A percentile compares a stretch with the other conserved stretches of the same genome.
Evolutionary conservation across 1,140 invertebrate species (phyloP).

Genomic region (Polypedilum vanderplanki): DNA sequence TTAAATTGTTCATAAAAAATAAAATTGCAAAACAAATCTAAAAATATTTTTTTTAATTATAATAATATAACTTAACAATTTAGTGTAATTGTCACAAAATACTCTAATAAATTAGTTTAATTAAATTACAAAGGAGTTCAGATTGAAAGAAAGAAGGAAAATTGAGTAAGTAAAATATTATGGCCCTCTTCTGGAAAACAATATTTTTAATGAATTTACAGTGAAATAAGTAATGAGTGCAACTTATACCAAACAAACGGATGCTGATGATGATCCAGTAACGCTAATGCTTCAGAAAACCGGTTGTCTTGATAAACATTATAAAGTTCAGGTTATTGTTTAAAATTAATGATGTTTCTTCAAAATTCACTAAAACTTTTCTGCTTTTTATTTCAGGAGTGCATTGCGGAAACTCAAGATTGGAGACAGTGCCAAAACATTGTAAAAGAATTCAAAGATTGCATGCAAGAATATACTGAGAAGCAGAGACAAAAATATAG

Average conservation of each 20-base stretch:
- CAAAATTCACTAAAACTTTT: not conserved
- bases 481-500: slow-evolving; percentile 41
- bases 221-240: not conserved
- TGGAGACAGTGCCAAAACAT: slow-evolving; percentile 84
- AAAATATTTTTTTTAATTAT: too few relatives aligned
- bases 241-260: not conserved
- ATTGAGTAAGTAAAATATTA: too few relatives aligned
- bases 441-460: slow-evolving; percentile 69
- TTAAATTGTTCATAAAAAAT: too few relatives aligned
- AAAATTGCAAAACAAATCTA: too few relatives aligned
- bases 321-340: slow-evolving; percentile 65
- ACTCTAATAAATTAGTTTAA: too few relatives aligned
- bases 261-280: slow-evolving; percentile 59
- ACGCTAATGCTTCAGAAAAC: slow-evolving; percentile 78
- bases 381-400: slow-evolving; percentile 60
- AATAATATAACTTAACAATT: too few relatives aligned
- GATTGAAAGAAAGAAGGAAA: too few relatives aligned
- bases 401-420: slow-evolving; percentile 78
- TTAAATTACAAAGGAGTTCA: too few relatives aligned
- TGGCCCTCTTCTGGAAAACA: too few relatives aligned
- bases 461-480: slow-evolving; percentile 57
- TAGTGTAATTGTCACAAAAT: too few relatives aligned
- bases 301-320: slow-evolving; percentile 81
- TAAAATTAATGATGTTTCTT: slow-evolving; percentile 28
- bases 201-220: too few relatives aligned